Percentiles rank a stretch among this genome's conserved stretches.
Conservation (phyloP, 2,888 invertebrate genomes). For the Dascillus cervinus region DNA sequence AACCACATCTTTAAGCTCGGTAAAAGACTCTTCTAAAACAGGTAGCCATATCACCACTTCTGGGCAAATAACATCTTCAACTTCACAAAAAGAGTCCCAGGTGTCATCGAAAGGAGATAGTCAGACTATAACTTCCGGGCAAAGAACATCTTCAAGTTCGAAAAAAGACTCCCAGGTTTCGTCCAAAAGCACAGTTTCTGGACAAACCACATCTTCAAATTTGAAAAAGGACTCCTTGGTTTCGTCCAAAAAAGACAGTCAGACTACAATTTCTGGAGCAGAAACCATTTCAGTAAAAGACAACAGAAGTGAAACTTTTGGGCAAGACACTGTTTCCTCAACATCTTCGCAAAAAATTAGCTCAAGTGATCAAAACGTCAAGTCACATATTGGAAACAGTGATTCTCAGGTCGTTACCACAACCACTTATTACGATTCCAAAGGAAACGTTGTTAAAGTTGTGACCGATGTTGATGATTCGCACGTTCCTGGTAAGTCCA, state of each 20-base stretch:
- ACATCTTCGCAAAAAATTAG: no score
- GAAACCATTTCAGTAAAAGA: no score
- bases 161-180: slow-evolving; percentile 8
- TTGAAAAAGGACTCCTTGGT: slow-evolving; percentile 23
- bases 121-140: slow-evolving; percentile 4
- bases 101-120: not conserved
- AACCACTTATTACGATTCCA: slow-evolving; percentile 38
- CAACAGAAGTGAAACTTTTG: no score
- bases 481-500: slow-evolving; percentile 4
- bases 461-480: slow-evolving; percentile 29
- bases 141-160: slow-evolving; percentile 9
- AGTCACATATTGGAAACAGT: no score
- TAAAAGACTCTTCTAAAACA: slow-evolving; percentile 14
- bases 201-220: slow-evolving; percentile 20
- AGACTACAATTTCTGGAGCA: no score
- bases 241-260: no score
- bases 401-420: no score
- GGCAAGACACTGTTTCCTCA: slow-evolving; percentile 22
- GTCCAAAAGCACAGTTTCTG: slow-evolving; percentile 12
- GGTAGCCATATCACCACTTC: slow-evolving; percentile 11
- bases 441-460: slow-evolving; percentile 36
- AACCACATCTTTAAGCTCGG: slow-evolving; percentile 3
- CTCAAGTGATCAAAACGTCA: no score
- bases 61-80: not conserved
- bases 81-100: not conserved